Evolutionary conservation across 2,113 vertebrate genomes (phyloP), one percentile per base, ranked within the genome.

Genomic region (mouse (Mus musculus)): DNA sequence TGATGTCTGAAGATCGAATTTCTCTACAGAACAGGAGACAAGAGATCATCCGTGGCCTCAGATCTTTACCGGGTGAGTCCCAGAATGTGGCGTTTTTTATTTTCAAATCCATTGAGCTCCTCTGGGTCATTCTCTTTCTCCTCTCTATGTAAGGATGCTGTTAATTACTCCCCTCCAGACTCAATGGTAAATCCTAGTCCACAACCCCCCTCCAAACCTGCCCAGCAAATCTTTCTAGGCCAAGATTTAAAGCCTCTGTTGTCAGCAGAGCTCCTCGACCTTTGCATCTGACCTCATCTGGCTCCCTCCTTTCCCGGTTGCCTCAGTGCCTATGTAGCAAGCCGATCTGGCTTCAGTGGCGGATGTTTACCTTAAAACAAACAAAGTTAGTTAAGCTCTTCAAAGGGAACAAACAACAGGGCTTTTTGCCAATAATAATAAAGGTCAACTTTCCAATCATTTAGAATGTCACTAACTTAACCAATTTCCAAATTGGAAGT

Each of bases 1-100:
- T 99, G 99, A 99, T 99, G 99, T 99, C 99, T 26, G 99, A 99
- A 98, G 99, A 99, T 98, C 99, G 99, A 89, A 98, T 99, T 97
- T 99, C 99, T 63, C 98, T 99, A 80, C 99, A 99, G 98, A 98
- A 97, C 75, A 99, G 99, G 97, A 99, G 99, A 96, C 97, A 97
- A 93, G 99, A 99, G 98, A 99, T 99, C 98, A 99, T 99, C 91
- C 98, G 95, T 0, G 98, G 99, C 77, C 98, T 99, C 82, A 98
- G 91, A 80, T 96, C 98, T 10, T 97, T 99, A 71, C 99, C 99
- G 92, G 99, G 99, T 99, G 97, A 96, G 98, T 96, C 14, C 33
- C 9, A 6, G 33, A 67, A 3, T 4, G 4, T 16, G 14, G 7
- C 39, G 71, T n/a, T 65, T 49, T n/a, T 11, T 63, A 4, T 71